A percentile compares a stretch with the other conserved stretches of the same genome.
Evolutionary conservation across 1,140 invertebrate genomes (phyloP).

Genomic region (Achatina immaculata): DNA sequence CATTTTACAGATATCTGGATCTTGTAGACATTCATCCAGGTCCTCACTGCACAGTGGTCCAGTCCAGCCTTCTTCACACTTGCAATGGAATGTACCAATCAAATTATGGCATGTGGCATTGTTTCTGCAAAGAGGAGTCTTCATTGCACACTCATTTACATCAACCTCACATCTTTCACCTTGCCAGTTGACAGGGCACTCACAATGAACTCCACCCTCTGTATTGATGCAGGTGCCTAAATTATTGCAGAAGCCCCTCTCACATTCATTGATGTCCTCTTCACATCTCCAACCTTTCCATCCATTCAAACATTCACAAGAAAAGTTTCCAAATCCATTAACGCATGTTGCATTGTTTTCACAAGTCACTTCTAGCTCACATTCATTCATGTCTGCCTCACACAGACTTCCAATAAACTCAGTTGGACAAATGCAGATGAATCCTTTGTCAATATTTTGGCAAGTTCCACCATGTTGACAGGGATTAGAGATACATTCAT

Average conservation of each 20-base stretch:
- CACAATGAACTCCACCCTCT: not conserved
- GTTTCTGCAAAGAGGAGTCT: conserved; percentile 87
- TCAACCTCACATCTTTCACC: conserved; percentile 34
- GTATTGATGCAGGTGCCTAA: conserved; percentile 73
- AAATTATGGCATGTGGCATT: conserved; percentile 44
- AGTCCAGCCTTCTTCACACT: conserved; percentile 41
- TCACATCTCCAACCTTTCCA: conserved; percentile 94
- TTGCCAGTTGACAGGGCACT: conserved; percentile 18
- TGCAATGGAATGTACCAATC: conserved; percentile 44
- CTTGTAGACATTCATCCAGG: conserved; percentile 50
- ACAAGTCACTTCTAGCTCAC: conserved; percentile 47
- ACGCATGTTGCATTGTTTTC: conserved; percentile 51
- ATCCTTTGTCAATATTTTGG: conserved; percentile 41
- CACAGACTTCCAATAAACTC: conserved; percentile 39
- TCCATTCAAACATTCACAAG: conserved; percentile 86
- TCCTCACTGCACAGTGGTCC: conserved; percentile 47
- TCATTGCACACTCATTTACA: conserved; percentile 70
- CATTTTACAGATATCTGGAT: not conserved
- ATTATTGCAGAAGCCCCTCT: conserved; percentile 82
- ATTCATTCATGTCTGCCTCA: conserved; percentile 47
- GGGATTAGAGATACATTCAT: conserved; percentile 49
- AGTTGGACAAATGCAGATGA: conserved; percentile 83
- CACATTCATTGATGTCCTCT: conserved; percentile 49
- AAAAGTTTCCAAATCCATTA: conserved; percentile 14
- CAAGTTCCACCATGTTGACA: conserved; percentile 53